A percentile compares a stretch with the other conserved stretches of the same genome.
These are phyloP conservation scores for Limnephilus rhombicus DNA, from an alignment of 2,888 invertebrate species.

Conservation along the genomic window DNA sequence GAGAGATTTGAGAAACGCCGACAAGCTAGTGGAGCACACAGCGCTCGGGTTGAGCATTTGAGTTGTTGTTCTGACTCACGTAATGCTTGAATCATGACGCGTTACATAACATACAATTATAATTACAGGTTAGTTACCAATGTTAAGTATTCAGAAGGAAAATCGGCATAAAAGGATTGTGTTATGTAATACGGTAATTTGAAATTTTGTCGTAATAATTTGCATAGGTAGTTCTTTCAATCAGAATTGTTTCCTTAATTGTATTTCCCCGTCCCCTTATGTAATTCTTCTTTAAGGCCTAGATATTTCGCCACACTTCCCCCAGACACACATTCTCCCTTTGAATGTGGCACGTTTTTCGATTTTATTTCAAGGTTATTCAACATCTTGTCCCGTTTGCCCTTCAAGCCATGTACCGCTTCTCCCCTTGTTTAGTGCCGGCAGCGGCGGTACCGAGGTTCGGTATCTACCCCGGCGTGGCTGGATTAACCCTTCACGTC, in stretches of 20 bases:
- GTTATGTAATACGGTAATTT: not conserved
- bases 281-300: constrained; percentile 32
- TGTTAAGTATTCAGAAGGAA: not conserved
- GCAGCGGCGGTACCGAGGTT: not conserved
- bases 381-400: constrained; percentile 61
- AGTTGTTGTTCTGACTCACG: not conserved
- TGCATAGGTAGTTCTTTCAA: not conserved
- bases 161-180: not conserved
- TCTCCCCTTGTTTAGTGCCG: constrained; percentile 43
- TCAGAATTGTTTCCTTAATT: not conserved
- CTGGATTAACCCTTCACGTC: constrained; percentile 48
- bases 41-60: too few species aligned
- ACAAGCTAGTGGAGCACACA: too few species aligned
- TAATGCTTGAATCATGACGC: not conserved
- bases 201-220: not conserved
- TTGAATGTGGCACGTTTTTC: constrained; percentile 64
- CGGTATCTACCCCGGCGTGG: constrained; percentile 39
- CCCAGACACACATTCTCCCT: constrained; percentile 55
- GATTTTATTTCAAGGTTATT: constrained; percentile 65
- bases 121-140: not conserved
- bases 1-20: not conserved
- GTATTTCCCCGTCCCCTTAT: not conserved
- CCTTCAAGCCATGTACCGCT: constrained; percentile 52
- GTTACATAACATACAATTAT: not conserved
- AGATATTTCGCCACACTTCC: constrained; percentile 36